These are phyloP conservation scores for Bryconaethiops microstoma DNA, from an alignment of 2,797 vertebrate species.

Conservation along the genomic window DNA sequence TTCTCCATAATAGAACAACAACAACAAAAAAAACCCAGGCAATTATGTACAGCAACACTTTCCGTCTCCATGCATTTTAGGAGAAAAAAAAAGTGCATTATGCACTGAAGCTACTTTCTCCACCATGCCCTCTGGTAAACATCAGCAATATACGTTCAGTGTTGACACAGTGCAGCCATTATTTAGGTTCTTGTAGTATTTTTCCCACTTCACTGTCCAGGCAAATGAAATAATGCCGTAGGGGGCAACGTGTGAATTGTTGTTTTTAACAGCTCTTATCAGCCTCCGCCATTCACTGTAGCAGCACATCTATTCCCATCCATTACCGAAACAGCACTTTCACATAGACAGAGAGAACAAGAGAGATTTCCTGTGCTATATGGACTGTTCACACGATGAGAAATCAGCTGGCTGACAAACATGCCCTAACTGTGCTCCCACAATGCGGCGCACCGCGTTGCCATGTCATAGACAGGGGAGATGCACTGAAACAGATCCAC, in stretches of 20 bases:
- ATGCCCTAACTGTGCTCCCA: constrained; percentile 45
- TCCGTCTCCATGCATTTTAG: constrained; percentile 24
- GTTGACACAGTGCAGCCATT: constrained; percentile 42
- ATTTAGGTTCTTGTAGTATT: constrained; percentile 40
- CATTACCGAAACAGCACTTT: constrained; percentile 37
- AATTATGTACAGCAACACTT: constrained; percentile 31
- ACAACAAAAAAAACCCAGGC: constrained; percentile 1
- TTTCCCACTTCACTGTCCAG: constrained; percentile 21
- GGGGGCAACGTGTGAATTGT: constrained; percentile 38
- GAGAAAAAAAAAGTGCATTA: not conserved
- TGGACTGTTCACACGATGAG: constrained; percentile 43
- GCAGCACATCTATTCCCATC: constrained; percentile 38
- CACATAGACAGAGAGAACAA: constrained; percentile 4
- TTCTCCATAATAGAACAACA: constrained; percentile 12
- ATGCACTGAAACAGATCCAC: constrained; percentile 51
- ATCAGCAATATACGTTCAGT: constrained; percentile 35
- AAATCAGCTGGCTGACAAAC: constrained; percentile 52
- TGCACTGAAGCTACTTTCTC: constrained; percentile 21
- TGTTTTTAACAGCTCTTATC: constrained; percentile 55
- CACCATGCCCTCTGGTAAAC: constrained; percentile 23
- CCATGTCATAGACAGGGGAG: constrained; percentile 10
- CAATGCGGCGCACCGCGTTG: constrained; percentile 31
- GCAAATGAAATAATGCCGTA: constrained; percentile 51
- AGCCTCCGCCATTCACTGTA: constrained; percentile 30
- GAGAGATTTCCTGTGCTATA: constrained; percentile 35